Percentiles rank a stretch among this genome's conserved stretches.
These are phyloP conservation scores for Zosterops lateralis DNA, from an alignment of 2,113 vertebrate genomes.

Conservation along the genomic window DNA sequence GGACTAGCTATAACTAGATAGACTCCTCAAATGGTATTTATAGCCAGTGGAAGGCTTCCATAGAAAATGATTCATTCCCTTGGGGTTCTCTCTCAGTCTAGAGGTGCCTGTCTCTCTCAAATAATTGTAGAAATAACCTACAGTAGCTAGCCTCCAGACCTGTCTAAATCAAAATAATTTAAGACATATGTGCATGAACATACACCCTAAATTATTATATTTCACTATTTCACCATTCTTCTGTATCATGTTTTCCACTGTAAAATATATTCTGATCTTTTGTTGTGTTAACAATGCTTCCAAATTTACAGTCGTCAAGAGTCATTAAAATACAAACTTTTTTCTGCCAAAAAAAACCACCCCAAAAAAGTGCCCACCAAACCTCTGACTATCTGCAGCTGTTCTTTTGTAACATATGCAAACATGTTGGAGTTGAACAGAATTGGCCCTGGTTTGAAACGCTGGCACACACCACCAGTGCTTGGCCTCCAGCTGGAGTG, in stretches of 20 bases:
- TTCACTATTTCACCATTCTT: background rate
- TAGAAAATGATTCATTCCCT: fast-evolving
- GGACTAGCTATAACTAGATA: background rate
- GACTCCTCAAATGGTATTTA: background rate
- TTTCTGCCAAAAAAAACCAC: background rate
- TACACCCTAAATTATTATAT: background rate
- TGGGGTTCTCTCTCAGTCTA: background rate
- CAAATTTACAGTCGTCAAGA: background rate
- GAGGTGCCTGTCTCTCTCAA: background rate
- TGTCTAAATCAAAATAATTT: background rate
- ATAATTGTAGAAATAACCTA: background rate
- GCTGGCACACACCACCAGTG: background rate
- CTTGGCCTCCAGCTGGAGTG: background rate
- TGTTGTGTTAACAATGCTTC: background rate
- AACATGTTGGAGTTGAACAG: background rate
- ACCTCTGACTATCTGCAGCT: background rate
- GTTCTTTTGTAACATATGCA: background rate
- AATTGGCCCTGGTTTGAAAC: background rate
- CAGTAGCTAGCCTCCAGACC: background rate
- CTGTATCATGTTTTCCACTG: background rate
- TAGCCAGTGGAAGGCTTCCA: background rate
- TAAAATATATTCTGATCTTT: background rate
- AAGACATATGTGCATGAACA: background rate
- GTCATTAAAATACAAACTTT: background rate
- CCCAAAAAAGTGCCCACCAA: background rate